Base-by-base conservation (phyloP, 2,113 vertebrate genomes). In the Archocentrus centrarchus region DNA sequence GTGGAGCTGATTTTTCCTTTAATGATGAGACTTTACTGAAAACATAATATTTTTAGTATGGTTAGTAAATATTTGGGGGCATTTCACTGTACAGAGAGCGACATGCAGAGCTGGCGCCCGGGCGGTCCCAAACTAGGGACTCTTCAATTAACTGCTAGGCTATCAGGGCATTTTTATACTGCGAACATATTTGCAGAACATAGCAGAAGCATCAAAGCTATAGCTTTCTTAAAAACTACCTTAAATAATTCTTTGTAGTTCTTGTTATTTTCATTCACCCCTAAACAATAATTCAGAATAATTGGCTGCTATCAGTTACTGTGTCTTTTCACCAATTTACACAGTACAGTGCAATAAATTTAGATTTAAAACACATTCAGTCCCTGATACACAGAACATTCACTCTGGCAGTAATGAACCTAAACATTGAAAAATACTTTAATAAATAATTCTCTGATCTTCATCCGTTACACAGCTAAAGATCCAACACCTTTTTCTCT, bases 281-380 rank as follows among this genome's bases (percentile, higher is more conserved):
- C 4, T 30, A 3, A 41, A 11, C 17, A 59, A 78, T 70, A 17
- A 18, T 8, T 24, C 5, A 10, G 20, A 39, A 80, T 4, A 68
- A 10, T 3, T 13, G 9, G 17, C 53, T 18, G 6, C 1, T 0
- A 37, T 2, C 1, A 1, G 7, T 24, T 2, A 6, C 22, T 0
- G 1, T 14, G 11, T 50, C 7, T 60, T 3, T 39, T 27, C 35
- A 39, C 5, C 1, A 22, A 11, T 57, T 61, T 83, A 22, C 11
- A 27, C 6, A 62, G 0, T 3, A 8, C 6, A 37, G 13, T n/a
- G 27, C 5, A 41, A 37, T 64, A 55, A 30, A 66, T 61, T 5
- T 30, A 20, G 8, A 77, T 44, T 50, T 27, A 59, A 55, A 73
- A 35, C 47, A 32, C 68, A n/a, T 55, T 73, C 7, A 1, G 11